phyloP scores from a whole-genome alignment of 1,140 invertebrate species.

The Bicyclus anynana region DNA sequence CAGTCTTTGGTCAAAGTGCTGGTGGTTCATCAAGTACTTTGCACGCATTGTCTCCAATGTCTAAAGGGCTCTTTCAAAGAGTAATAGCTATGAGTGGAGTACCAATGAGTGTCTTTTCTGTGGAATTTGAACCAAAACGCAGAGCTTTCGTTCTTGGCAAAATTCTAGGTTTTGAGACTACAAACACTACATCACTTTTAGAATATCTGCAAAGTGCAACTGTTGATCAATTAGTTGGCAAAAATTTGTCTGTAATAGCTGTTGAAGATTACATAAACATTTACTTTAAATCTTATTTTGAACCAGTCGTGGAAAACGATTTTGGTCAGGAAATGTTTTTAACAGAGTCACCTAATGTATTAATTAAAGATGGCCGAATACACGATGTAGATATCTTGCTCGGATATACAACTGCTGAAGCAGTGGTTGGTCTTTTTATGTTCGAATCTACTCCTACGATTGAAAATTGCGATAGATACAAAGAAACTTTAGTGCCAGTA shows the following conservation, averaged over 20 bases:
- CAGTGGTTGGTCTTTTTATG: conserved; percentile 38
- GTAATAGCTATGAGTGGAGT: conserved; percentile 48
- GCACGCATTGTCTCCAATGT: conserved; percentile 60
- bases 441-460: conserved; percentile 27
- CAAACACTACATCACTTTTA: conserved; percentile 32
- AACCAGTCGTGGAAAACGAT: conserved; percentile 67
- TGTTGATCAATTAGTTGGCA: conserved; percentile 51
- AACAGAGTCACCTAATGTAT: conserved; percentile 32
- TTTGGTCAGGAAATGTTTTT: too few species aligned
- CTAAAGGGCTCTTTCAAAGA: conserved; percentile 52
- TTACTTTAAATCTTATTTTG: conserved; percentile 43
- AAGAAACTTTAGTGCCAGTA: conserved; percentile 38
- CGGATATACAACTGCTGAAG: conserved; percentile 79
- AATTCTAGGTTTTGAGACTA: conserved; percentile 25
- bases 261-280: conserved; percentile 36
- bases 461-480: conserved; percentile 37
- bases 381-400: conserved; percentile 79
- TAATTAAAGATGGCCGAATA: background rate
- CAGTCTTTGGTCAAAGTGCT: conserved; percentile 85
- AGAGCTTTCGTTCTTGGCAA: conserved; percentile 41
- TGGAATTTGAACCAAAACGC: conserved; percentile 30
- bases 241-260: conserved; percentile 31
- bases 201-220: conserved; percentile 69
- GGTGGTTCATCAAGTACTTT: conserved; percentile 73
- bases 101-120: conserved; percentile 36